These are phyloP conservation scores for Sebastes cheni DNA, from an alignment of 2,797 vertebrate species.

Conservation along the genomic window DNA sequence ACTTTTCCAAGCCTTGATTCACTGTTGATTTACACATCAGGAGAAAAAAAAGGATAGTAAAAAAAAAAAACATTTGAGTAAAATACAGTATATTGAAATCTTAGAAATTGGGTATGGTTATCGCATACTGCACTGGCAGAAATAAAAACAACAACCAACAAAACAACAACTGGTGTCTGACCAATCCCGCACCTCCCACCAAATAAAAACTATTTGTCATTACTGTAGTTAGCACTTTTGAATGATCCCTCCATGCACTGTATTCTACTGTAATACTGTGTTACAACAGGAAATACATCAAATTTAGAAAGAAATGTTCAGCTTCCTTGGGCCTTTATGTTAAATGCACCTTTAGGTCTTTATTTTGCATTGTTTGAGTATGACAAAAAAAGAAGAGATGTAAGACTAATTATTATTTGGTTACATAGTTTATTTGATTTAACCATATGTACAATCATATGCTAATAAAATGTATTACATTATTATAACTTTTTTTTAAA, in stretches of 20 bases:
- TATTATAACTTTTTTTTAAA: neutral
- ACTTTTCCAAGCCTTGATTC: neutral
- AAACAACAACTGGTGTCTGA: neutral
- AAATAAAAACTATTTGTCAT: neutral
- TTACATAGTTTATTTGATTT: neutral
- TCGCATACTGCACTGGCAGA: neutral
- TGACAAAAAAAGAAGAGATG: neutral
- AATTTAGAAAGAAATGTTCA: neutral
- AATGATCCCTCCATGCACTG: neutral
- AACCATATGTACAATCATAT: neutral
- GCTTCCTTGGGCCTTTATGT: neutral
- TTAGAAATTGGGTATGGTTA: too few species aligned
- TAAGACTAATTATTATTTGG: too few species aligned
- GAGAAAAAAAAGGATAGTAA: too few species aligned
- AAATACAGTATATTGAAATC: too few species aligned
- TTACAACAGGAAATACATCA: neutral
- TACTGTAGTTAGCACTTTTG: neutral
- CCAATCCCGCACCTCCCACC: neutral
- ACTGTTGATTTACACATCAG: neutral
- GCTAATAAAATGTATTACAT: neutral
- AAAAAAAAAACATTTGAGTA: too few species aligned
- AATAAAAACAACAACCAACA: neutral
- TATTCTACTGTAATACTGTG: accelerated
- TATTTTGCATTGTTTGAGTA: neutral
- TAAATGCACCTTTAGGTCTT: neutral